phyloP scores from a whole-genome alignment of 2,888 invertebrate species.

The Lasioglossum calceatum region DNA sequence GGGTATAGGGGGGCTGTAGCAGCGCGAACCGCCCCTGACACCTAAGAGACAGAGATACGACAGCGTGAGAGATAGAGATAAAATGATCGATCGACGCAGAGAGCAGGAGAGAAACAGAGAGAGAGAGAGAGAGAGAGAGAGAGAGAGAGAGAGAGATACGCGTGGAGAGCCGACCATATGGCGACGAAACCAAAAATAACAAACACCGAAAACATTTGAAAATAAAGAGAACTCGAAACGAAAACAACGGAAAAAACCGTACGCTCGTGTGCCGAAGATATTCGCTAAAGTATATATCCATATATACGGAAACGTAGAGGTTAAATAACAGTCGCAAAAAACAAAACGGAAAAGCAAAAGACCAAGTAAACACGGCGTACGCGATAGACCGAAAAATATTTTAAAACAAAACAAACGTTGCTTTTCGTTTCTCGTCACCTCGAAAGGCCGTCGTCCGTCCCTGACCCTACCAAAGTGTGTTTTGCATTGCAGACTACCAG shows the following conservation, averaged over 20 bases:
- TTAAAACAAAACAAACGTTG: conserved; percentile 52
- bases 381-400: not conserved
- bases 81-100: conserved; percentile 42
- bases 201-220: not conserved
- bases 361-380: not conserved
- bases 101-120: conserved; percentile 45
- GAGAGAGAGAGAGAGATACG: conserved; percentile 48
- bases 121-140: conserved; percentile 50
- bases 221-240: conserved; percentile 8
- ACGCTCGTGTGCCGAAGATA: conserved; percentile 4
- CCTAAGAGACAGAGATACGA: conserved; percentile 61
- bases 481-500: conserved; percentile 92
- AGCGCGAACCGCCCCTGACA: conserved; percentile 45
- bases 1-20: conserved; percentile 29
- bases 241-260: not conserved
- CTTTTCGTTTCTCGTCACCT: conserved; percentile 74
- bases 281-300: not conserved
- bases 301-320: not conserved
- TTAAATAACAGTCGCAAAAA: not conserved
- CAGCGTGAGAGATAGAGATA: conserved; percentile 65
- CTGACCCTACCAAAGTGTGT: conserved; percentile 85
- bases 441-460: conserved; percentile 81
- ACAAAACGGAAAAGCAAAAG: not conserved
- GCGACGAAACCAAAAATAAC: conserved; percentile 30
- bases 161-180: conserved; percentile 49